Conservation (phyloP, 1,140 invertebrate genomes). For the Brachionus koreanus region DNA sequence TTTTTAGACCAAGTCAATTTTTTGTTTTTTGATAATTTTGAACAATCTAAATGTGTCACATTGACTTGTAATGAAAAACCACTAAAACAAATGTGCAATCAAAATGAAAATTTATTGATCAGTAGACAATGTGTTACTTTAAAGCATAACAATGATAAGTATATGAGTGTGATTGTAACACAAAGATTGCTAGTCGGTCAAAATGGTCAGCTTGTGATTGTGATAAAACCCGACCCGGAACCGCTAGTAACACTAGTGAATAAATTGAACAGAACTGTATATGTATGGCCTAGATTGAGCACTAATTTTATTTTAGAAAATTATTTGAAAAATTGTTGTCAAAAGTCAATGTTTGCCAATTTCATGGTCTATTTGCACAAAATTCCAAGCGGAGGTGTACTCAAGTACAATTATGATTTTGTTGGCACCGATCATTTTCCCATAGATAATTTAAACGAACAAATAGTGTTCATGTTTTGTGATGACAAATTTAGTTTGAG, state of each 20-base stretch:
- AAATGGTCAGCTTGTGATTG: neutral
- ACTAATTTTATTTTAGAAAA: slow-evolving; percentile 39
- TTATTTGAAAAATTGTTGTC: slow-evolving; percentile 31
- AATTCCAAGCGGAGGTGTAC: neutral
- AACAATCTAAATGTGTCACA: slow-evolving; percentile 19
- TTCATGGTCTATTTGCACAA: neutral
- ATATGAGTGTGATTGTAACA: neutral
- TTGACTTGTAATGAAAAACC: slow-evolving; percentile 18
- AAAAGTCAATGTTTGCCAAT: slow-evolving; percentile 4
- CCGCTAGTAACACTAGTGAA: neutral
- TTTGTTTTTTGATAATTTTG: neutral
- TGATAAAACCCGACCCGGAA: neutral
- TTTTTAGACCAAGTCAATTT: neutral
- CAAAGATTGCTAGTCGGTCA: slow-evolving; percentile 20
- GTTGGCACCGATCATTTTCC: slow-evolving; percentile 35
- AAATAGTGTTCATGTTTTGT: slow-evolving; percentile 40
- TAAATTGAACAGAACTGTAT: neutral
- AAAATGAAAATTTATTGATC: slow-evolving; percentile 25
- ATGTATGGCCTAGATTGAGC: slow-evolving; percentile 29
- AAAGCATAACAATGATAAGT: neutral
- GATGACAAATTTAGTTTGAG: neutral
- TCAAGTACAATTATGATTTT: slow-evolving; percentile 36
- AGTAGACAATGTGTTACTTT: slow-evolving; percentile 18
- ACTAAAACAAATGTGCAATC: slow-evolving; percentile 16
- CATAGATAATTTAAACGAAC: slow-evolving; percentile 35